A percentile compares a stretch with the other conserved stretches of the same genome.
Evolutionary conservation across 2,888 invertebrate species (phyloP).

Genomic region (Lobophora halterata): DNA sequence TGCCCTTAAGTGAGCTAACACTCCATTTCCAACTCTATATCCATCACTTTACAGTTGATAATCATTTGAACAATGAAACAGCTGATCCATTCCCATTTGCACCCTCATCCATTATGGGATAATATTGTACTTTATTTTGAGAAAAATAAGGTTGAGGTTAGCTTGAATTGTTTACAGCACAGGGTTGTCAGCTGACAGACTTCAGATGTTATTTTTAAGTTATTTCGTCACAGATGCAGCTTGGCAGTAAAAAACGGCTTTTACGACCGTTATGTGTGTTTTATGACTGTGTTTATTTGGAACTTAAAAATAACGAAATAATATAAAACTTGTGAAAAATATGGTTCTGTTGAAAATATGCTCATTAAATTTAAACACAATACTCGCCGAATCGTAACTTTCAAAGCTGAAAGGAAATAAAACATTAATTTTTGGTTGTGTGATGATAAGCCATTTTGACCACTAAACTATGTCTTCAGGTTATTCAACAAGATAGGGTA

Average conservation of each 20-base stretch:
- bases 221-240: slow-evolving; percentile 27
- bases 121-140: neutral
- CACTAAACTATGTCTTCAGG: too few species aligned
- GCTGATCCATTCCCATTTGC: slow-evolving; percentile 11
- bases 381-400: too few species aligned
- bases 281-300: slow-evolving; percentile 10
- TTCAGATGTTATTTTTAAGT: slow-evolving; percentile 28
- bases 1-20: slow-evolving; percentile 15
- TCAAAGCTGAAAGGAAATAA: slow-evolving; percentile 1
- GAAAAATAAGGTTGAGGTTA: neutral
- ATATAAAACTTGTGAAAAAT: slow-evolving; percentile 1
- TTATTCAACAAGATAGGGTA: too few species aligned
- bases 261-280: slow-evolving; percentile 7
- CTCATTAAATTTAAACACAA: too few species aligned
- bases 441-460: too few species aligned
- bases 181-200: slow-evolving; percentile 29
- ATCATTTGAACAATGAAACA: slow-evolving; percentile 6
- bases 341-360: too few species aligned
- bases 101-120: slow-evolving; percentile 2
- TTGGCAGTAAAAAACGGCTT: slow-evolving; percentile 22
- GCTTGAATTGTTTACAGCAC: slow-evolving; percentile 1
- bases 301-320: slow-evolving; percentile 3
- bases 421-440: neutral
- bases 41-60: neutral
- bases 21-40: neutral